Percentiles rank a stretch among this genome's conserved stretches.
Conservation (phyloP, 2,113 vertebrate genomes). For the Pholis gunnellus region DNA sequence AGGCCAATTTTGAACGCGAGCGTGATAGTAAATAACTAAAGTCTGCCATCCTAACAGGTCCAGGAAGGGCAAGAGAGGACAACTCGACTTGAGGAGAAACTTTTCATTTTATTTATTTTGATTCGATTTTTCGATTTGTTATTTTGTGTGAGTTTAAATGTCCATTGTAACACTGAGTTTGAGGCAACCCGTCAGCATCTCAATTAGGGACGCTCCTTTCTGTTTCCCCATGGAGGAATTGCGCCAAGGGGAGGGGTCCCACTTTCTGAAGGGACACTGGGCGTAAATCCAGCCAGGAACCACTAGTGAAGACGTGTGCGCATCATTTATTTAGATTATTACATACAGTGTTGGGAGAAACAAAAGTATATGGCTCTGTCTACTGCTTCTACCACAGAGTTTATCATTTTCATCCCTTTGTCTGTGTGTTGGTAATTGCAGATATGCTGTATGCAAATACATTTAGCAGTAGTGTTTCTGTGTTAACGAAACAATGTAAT, state of each 20-base stretch:
- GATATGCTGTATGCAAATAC: neutral
- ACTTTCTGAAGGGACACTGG: neutral
- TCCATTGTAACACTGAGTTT: neutral
- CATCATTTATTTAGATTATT: constrained; percentile 4
- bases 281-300: neutral
- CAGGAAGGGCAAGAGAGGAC: neutral
- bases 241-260: neutral
- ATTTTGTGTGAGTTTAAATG: neutral
- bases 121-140: neutral
- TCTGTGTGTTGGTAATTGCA: constrained; percentile 16
- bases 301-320: neutral
- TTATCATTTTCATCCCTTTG: neutral
- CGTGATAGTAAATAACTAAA: neutral
- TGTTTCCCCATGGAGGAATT: neutral
- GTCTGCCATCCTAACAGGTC: neutral
- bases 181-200: neutral
- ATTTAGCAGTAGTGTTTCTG: neutral
- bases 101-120: neutral
- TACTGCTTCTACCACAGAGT: neutral
- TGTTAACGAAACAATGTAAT: neutral
- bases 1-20: neutral
- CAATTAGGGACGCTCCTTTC: neutral
- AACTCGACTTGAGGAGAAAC: neutral
- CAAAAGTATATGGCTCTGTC: neutral
- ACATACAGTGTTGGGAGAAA: neutral